These are phyloP conservation scores for Drosophila trichaetosa DNA, from an alignment of 2,888 invertebrate genomes.

Conservation along the genomic window DNA sequence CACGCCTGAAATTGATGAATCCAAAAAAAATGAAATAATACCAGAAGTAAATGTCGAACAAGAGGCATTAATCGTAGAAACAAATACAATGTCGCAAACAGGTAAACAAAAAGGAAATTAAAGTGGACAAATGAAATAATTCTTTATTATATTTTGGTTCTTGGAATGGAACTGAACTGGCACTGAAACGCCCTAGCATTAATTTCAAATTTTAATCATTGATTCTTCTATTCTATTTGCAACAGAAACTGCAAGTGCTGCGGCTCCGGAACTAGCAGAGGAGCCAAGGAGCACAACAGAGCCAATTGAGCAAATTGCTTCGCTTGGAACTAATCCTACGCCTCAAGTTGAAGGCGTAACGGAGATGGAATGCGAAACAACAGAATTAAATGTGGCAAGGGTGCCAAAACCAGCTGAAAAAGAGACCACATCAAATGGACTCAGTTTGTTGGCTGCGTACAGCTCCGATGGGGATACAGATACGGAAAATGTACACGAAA, in stretches of 20 bases:
- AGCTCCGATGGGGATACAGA: slow-evolving; percentile 70
- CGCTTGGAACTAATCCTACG: background rate
- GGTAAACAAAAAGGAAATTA: slow-evolving; percentile 38
- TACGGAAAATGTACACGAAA: slow-evolving; percentile 18
- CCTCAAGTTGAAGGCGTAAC: background rate
- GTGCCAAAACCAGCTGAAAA: background rate
- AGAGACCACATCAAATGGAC: slow-evolving; percentile 50
- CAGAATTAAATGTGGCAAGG: background rate
- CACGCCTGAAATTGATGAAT: slow-evolving; percentile 8
- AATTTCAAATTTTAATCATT: background rate
- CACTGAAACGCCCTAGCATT: background rate
- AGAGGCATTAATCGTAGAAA: background rate
- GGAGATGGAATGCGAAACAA: slow-evolving; percentile 34
- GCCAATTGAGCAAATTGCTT: background rate
- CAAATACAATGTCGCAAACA: slow-evolving; percentile 4
- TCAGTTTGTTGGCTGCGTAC: slow-evolving; percentile 80
- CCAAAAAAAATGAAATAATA: background rate
- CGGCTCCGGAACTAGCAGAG: background rate
- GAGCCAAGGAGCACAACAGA: background rate
- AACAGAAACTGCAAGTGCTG: slow-evolving; percentile 18
- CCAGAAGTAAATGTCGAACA: background rate
- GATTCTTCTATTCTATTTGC: background rate
- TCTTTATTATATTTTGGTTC: background rate
- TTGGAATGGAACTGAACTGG: background rate
- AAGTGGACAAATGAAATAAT: background rate